Conservation (phyloP, 2,113 vertebrate genomes). For the Recurvirostra avosetta region DNA sequence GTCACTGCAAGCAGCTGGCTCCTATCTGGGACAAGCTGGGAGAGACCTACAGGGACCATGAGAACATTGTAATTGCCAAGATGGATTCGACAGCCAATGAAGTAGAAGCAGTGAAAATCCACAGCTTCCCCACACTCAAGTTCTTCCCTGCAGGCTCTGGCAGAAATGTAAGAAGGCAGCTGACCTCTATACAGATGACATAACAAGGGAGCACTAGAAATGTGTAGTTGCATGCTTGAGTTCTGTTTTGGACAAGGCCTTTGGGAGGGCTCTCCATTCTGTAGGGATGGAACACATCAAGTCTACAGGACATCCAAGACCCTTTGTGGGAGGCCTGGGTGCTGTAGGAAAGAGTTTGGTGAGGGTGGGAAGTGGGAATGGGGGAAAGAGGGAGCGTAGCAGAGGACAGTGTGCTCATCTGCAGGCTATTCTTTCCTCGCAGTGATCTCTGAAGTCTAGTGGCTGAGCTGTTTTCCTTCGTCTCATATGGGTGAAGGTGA, state of each 20-base stretch:
- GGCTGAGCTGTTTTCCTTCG: slow-evolving; percentile 64
- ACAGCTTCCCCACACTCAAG: slow-evolving; percentile 97
- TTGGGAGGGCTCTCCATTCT: background rate
- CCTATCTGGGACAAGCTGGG: slow-evolving; percentile 98
- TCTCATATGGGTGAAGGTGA: slow-evolving; percentile 65
- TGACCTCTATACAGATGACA: fast-evolving
- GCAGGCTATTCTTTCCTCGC: slow-evolving; percentile 62
- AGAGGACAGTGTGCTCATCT: slow-evolving; percentile 51
- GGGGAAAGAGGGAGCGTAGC: background rate
- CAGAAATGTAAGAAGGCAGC: slow-evolving; percentile 74
- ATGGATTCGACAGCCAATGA: slow-evolving; percentile 98
- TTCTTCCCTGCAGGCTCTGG: slow-evolving; percentile 90
- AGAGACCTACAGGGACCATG: slow-evolving; percentile 85
- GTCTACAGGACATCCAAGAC: background rate
- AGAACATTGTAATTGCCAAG: slow-evolving; percentile 87
- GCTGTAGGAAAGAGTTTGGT: background rate
- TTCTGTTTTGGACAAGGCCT: background rate
- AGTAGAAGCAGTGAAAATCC: slow-evolving; percentile 92
- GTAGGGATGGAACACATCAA: background rate
- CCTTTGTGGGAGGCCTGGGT: background rate
- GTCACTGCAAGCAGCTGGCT: slow-evolving; percentile 96
- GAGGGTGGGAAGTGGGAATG: background rate
- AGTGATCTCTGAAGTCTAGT: slow-evolving; percentile 64
- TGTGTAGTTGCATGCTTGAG: background rate
- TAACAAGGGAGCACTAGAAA: background rate